phyloP scores from a whole-genome alignment of 1,140 invertebrate species.

The Caenorhabditis briggsae region DNA sequence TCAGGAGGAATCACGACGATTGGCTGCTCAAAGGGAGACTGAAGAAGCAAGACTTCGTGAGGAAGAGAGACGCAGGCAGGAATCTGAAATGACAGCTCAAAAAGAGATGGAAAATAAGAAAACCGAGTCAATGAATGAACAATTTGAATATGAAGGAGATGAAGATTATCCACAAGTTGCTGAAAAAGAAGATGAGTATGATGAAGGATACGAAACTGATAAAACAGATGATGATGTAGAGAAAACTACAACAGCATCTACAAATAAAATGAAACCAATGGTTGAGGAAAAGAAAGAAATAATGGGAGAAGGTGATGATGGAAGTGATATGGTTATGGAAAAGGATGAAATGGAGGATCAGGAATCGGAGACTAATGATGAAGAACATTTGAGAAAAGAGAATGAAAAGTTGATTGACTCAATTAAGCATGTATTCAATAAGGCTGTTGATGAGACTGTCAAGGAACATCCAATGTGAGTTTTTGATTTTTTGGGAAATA shows the following conservation, averaged over 20 bases:
- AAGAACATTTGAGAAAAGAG: constrained; percentile 26
- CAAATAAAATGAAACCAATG: constrained; percentile 21
- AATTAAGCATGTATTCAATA: constrained; percentile 41
- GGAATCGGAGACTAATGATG: not conserved
- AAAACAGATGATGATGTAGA: constrained; percentile 5
- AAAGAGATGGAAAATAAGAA: constrained; percentile 2
- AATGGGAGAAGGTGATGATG: not conserved
- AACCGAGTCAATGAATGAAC: constrained; percentile 7
- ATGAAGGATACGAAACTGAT: constrained; percentile 37
- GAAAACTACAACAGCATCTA: not conserved
- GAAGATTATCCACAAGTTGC: constrained; percentile 50
- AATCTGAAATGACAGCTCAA: constrained; percentile 17
- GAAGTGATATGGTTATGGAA: constrained; percentile 47
- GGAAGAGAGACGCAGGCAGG: constrained; percentile 27
- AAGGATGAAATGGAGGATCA: constrained; percentile 4
- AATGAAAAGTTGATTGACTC: constrained; percentile 37
- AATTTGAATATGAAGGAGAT: constrained; percentile 44
- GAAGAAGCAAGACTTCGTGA: constrained; percentile 34
- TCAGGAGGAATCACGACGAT: constrained; percentile 31
- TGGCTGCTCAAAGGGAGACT: constrained; percentile 46
- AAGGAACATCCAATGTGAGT: constrained; percentile 44
- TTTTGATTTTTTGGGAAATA: not conserved
- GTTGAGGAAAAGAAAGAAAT: constrained; percentile 2
- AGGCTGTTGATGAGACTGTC: constrained; percentile 9
- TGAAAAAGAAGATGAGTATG: constrained; percentile 49